Conservation (phyloP, 2,113 vertebrate species). For the Opisthocomus hoazin region DNA sequence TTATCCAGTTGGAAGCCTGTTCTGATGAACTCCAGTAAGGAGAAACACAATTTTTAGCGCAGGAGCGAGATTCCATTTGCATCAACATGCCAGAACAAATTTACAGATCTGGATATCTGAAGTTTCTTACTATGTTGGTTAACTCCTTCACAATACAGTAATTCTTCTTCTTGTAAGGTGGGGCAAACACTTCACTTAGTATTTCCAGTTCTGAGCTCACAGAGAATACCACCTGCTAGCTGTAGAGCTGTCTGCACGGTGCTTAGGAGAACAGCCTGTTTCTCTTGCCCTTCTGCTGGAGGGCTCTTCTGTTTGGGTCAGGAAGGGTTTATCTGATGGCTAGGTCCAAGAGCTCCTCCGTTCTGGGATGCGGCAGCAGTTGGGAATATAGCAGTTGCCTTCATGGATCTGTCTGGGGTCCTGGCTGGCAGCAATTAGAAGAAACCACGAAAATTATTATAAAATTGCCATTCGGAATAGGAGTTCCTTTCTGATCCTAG, state of each 20-base stretch:
- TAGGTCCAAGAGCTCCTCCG: accelerated
- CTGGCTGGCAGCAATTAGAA: not conserved
- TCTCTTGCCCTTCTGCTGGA: not conserved
- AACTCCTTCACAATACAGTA: not conserved
- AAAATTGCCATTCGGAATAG: not conserved
- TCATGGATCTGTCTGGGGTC: not conserved
- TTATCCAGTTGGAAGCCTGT: not conserved
- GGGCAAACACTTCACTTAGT: not conserved
- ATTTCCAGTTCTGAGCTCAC: not conserved
- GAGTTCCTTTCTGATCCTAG: not conserved
- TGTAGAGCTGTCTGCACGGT: not conserved
- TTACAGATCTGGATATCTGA: not conserved
- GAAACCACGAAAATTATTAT: not conserved
- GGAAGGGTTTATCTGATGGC: accelerated
- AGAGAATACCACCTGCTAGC: not conserved
- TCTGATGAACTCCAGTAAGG: not conserved
- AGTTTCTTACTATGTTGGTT: not conserved
- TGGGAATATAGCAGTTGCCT: not conserved
- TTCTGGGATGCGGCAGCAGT: not conserved
- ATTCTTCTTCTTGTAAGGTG: not conserved
- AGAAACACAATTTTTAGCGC: not conserved
- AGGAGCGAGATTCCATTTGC: not conserved
- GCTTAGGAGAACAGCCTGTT: not conserved
- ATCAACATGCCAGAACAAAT: not conserved
- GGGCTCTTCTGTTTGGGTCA: not conserved